Conservation (phyloP, 2,113 vertebrate species). For the Rattus norvegicus region GRCr8 NC_086021.1:31471001-31471500, state of each 20-base stretch:
- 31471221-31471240: neutral
- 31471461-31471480: neutral
- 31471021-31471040: neutral
- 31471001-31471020: neutral
- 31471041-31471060: fast-evolving
- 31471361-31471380: slow-evolving; percentile 34
- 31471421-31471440: neutral
- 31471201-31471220: slow-evolving; percentile 93
- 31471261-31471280: slow-evolving; percentile 14
- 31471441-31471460: neutral
- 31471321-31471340: slow-evolving; percentile 72
- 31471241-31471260: slow-evolving; percentile 58
- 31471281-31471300: slow-evolving; percentile 55
- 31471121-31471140: slow-evolving; percentile 99
- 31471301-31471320: slow-evolving; percentile 47
- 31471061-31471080: slow-evolving; percentile 98
- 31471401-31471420: neutral
- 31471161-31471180: slow-evolving; percentile 99
- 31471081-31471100: slow-evolving; percentile 96
- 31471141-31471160: slow-evolving; percentile 99
- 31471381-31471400: slow-evolving; percentile 41
- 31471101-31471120: slow-evolving; percentile 99
- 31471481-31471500: neutral
- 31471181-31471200: slow-evolving; percentile 99
- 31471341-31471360: slow-evolving; percentile 10